Conservation (phyloP, 2,888 invertebrate species). For the Pterobdella sp. region DNA sequence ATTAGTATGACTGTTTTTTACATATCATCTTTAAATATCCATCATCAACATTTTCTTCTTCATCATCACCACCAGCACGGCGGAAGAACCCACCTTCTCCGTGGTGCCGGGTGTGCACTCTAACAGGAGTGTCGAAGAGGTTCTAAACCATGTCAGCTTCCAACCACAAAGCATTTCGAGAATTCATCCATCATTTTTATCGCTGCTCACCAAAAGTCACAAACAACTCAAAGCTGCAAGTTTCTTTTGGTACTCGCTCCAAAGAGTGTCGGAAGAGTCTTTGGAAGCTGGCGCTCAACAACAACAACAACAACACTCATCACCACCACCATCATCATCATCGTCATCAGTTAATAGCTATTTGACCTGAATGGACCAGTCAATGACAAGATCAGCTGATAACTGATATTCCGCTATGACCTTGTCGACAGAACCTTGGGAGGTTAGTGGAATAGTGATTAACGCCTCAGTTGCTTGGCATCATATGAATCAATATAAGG, state of each 20-base stretch:
- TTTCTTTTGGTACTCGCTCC: no score
- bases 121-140: no score
- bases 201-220: no score
- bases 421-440: slow-evolving; percentile 85
- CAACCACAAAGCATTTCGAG: no score
- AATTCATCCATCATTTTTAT: no score
- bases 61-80: slow-evolving; percentile 12
- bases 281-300: no score
- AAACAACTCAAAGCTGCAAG: no score
- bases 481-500: no score
- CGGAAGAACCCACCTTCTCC: no score
- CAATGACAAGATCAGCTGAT: slow-evolving; percentile 69
- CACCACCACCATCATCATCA: slow-evolving; percentile 6
- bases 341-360: not conserved
- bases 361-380: slow-evolving; percentile 81
- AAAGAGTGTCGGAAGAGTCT: no score
- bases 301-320: not conserved
- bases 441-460: slow-evolving; percentile 90
- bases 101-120: no score
- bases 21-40: not conserved
- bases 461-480: slow-evolving; percentile 66
- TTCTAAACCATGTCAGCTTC: no score
- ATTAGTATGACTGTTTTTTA: not conserved
- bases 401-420: slow-evolving; percentile 63
- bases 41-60: not conserved